Percentiles rank a stretch among this genome's conserved stretches.
Conservation (phyloP, 2,888 invertebrate genomes). For the Athripsodes cinereus region DNA sequence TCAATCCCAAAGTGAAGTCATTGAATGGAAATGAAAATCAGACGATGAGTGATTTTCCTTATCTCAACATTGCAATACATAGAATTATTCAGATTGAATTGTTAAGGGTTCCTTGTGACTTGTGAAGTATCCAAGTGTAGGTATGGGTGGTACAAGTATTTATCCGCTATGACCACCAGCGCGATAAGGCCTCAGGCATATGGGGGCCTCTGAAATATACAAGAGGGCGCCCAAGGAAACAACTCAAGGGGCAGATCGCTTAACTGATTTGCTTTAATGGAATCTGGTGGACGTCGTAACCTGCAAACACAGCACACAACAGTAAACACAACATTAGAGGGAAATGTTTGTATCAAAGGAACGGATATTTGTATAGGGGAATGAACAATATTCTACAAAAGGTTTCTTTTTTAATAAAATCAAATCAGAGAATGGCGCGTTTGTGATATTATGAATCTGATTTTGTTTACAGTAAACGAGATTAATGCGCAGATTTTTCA, state of each 20-base stretch:
- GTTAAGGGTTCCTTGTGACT: neutral
- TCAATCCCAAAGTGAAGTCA: neutral
- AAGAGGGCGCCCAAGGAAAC: conserved; percentile 3
- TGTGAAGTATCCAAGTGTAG: too few relatives aligned
- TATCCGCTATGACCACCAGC: conserved; percentile 5
- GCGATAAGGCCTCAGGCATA: conserved; percentile 19
- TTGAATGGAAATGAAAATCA: neutral
- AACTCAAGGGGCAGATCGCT: conserved; percentile 24
- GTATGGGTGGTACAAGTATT: neutral
- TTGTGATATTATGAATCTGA: too few relatives aligned
- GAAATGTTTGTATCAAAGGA: conserved; percentile 1
- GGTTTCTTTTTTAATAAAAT: neutral
- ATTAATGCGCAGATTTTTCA: too few relatives aligned
- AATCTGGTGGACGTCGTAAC: neutral
- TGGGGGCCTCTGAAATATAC: neutral
- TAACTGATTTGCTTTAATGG: conserved; percentile 23
- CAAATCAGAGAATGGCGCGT: neutral
- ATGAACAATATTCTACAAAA: neutral
- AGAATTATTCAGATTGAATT: conserved; percentile 1
- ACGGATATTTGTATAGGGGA: neutral
- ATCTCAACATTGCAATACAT: conserved; percentile 2
- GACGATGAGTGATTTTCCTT: neutral
- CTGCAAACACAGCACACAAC: neutral
- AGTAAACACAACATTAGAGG: neutral
- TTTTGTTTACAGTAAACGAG: too few relatives aligned